Evolutionary conservation across 2,888 invertebrate species (phyloP).

Genomic region (Smittia sp.): DNA sequence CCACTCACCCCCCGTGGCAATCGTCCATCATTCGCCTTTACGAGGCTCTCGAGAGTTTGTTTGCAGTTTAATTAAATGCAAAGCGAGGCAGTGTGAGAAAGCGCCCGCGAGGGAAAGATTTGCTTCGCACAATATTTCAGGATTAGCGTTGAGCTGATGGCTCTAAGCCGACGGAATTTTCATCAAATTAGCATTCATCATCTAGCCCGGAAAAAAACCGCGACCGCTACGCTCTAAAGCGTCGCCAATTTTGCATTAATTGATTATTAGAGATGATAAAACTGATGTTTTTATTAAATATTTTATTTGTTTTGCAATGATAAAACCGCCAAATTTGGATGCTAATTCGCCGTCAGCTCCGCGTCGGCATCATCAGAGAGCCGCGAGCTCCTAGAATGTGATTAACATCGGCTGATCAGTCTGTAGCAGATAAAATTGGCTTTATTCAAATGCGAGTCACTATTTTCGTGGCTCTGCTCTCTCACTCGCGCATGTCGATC

Average conservation of each 20-base stretch:
- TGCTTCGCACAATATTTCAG: constrained; percentile 35
- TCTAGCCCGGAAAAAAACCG: background rate
- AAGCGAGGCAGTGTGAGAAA: background rate
- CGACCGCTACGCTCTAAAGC: too few species aligned
- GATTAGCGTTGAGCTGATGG: constrained; percentile 18
- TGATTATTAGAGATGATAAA: constrained; percentile 40
- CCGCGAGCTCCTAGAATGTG: constrained; percentile 31
- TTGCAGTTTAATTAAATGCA: background rate
- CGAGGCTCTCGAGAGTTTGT: background rate
- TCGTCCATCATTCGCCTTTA: background rate
- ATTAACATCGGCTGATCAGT: background rate
- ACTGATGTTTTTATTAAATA: constrained; percentile 40
- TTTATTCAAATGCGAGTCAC: constrained; percentile 40
- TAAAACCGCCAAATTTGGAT: constrained; percentile 38
- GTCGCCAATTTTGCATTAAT: constrained; percentile 37
- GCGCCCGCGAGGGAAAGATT: background rate
- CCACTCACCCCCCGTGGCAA: background rate
- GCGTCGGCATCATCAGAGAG: constrained; percentile 18
- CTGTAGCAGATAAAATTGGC: constrained; percentile 18
- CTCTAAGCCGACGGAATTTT: constrained; percentile 28
- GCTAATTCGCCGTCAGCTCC: constrained; percentile 24
- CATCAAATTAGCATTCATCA: constrained; percentile 37
- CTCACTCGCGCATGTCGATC: background rate
- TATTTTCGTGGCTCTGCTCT: constrained; percentile 14
- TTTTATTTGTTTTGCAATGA: constrained; percentile 38